These are phyloP conservation scores for Batillaria attramentaria DNA, from an alignment of 1,140 invertebrate species.

Conservation along the genomic window DNA sequence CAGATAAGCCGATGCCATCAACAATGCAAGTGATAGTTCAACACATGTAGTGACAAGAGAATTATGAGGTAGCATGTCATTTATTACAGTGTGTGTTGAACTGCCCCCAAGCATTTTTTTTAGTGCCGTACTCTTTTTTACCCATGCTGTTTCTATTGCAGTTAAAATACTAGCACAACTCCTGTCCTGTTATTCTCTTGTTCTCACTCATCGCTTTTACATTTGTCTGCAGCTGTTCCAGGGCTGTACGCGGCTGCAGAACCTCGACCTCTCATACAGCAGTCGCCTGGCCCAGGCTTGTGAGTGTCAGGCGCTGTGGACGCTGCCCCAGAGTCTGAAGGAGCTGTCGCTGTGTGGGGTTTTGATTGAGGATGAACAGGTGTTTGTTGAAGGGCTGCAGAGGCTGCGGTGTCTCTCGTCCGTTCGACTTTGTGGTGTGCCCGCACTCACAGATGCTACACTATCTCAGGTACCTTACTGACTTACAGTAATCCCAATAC, in stretches of 20 bases:
- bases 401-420: constrained; percentile 53
- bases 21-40: no score
- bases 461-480: constrained; percentile 49
- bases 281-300: constrained; percentile 49
- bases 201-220: not conserved
- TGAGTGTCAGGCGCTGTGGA: constrained; percentile 57
- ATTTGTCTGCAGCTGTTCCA: constrained; percentile 64
- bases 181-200: not conserved
- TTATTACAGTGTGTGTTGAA: no score
- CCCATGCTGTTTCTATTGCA: not conserved
- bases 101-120: not conserved
- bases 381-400: constrained; percentile 61
- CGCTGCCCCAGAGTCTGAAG: constrained; percentile 58
- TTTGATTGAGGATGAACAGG: constrained; percentile 52
- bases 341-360: constrained; percentile 64
- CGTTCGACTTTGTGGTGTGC: constrained; percentile 63
- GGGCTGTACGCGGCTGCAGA: constrained; percentile 55
- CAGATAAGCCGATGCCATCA: no score
- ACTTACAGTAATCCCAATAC: not conserved
- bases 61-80: no score
- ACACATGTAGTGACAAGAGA: no score
- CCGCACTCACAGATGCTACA: constrained; percentile 61
- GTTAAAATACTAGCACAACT: not conserved
- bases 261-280: constrained; percentile 67
- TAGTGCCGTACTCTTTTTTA: not conserved